A percentile compares a stretch with the other conserved stretches of the same genome.
Conservation (phyloP, 23 tunicate species). For the Ascidia mentula region DNA sequence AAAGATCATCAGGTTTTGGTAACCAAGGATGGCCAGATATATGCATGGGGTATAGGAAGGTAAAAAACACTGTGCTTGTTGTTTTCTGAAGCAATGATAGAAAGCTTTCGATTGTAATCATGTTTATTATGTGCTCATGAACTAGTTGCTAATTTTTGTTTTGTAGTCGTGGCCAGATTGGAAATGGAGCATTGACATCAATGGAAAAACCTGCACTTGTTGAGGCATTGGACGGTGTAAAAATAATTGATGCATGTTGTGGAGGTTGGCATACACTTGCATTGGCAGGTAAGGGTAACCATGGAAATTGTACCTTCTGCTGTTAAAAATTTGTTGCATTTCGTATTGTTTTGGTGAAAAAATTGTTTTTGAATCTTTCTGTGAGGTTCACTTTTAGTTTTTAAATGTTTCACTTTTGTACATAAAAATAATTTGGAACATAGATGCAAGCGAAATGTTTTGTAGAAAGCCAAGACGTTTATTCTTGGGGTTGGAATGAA, state of each 20-base stretch:
- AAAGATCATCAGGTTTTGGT: conserved; percentile 37
- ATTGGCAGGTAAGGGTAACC: conserved; percentile 51
- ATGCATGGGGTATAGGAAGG: conserved; percentile 81
- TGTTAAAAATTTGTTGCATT: no score
- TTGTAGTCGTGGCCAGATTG: conserved; percentile 79
- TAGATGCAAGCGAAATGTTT: no score
- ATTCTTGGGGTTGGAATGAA: conserved; percentile 93
- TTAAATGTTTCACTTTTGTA: no score
- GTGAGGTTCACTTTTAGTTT: no score
- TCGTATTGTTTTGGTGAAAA: no score
- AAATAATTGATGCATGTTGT: conserved; percentile 25
- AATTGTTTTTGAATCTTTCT: no score
- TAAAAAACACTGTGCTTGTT: not conserved
- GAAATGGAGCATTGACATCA: conserved; percentile 47
- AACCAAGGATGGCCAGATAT: conserved; percentile 40
- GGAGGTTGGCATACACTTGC: conserved; percentile 91
- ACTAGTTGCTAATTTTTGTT: not conserved
- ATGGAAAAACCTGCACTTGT: conserved; percentile 42
- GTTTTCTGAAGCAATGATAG: not conserved
- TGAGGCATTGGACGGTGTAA: conserved; percentile 64
- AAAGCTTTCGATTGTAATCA: not conserved
- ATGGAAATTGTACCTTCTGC: not conserved
- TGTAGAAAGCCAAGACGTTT: conserved; percentile 68
- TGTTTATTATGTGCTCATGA: not conserved
- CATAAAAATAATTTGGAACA: no score